phyloP scores from a whole-genome alignment of 1,140 invertebrate species.

The Bombus sylvicola region DNA sequence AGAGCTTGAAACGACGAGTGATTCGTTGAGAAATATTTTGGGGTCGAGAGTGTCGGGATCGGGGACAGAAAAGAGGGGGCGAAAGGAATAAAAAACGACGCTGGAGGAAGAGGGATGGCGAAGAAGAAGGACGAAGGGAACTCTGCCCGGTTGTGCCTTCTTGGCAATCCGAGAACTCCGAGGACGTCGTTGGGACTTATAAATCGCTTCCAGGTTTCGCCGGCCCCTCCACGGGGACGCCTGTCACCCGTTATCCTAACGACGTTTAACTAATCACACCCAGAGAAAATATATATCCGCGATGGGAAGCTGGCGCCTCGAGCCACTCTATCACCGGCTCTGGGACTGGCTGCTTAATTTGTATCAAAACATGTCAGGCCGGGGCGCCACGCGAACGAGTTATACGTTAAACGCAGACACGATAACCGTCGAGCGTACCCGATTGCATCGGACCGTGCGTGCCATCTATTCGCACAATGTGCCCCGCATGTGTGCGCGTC shows the following conservation, averaged over 20 bases:
- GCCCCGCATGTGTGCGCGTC: conserved; percentile 41
- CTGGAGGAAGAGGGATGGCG: neutral
- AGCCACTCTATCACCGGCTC: conserved; percentile 53
- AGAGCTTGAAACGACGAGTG: conserved; percentile 64
- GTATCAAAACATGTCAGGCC: conserved; percentile 68
- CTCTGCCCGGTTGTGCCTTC: conserved; percentile 35
- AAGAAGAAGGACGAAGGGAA: conserved; percentile 9
- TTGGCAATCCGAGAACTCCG: conserved; percentile 60
- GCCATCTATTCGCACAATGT: conserved; percentile 38
- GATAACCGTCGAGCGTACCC: neutral
- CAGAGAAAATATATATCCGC: conserved; percentile 72
- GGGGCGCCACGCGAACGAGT: conserved; percentile 59
- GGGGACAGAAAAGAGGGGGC: neutral
- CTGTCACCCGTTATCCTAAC: conserved; percentile 72
- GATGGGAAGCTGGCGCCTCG: conserved; percentile 60
- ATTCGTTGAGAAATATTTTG: conserved; percentile 68
- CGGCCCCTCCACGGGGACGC: conserved; percentile 51
- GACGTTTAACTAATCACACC: conserved; percentile 78
- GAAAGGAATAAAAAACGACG: neutral
- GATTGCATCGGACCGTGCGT: neutral
- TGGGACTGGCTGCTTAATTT: conserved; percentile 61
- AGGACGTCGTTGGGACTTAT: conserved; percentile 64
- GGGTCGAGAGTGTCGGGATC: conserved; percentile 40
- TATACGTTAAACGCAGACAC: conserved; percentile 38
- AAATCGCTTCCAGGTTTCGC: conserved; percentile 77